Percentiles rank a stretch among this genome's conserved stretches.
Evolutionary conservation across 2,797 vertebrate genomes (phyloP).

Genomic region (Thaleichthys pacificus): DNA sequence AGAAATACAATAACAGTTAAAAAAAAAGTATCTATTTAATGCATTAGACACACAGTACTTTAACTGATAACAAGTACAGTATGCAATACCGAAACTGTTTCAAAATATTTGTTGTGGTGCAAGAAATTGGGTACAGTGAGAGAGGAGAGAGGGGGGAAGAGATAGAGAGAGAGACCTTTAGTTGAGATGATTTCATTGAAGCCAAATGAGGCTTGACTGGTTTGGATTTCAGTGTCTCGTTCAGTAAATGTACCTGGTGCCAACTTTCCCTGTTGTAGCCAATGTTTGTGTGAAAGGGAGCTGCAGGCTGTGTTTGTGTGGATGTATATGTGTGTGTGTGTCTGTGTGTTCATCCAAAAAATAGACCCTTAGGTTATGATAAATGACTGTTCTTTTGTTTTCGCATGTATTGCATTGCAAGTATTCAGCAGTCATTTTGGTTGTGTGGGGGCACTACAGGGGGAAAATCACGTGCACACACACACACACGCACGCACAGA

Average conservation of each 20-base stretch:
- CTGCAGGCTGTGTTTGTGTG: conserved; percentile 8
- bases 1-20: no score
- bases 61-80: no score
- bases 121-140: no score
- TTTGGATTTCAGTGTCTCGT: conserved; percentile 5
- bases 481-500: not conserved
- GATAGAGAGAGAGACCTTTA: not conserved
- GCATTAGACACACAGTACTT: no score
- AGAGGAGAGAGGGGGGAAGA: no score
- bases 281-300: not conserved
- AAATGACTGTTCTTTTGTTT: conserved; percentile 18
- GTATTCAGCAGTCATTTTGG: conserved; percentile 2
- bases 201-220: not conserved
- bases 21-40: no score
- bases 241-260: not conserved
- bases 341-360: not conserved
- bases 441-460: not conserved
- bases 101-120: no score
- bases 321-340: not conserved
- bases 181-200: conserved; percentile 9
- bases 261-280: not conserved
- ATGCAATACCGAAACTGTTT: no score
- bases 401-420: conserved; percentile 18
- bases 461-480: not conserved
- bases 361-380: not conserved